These are phyloP conservation scores for Rhincodon typus DNA, from an alignment of 2,797 vertebrate species.

Conservation along the genomic window DNA sequence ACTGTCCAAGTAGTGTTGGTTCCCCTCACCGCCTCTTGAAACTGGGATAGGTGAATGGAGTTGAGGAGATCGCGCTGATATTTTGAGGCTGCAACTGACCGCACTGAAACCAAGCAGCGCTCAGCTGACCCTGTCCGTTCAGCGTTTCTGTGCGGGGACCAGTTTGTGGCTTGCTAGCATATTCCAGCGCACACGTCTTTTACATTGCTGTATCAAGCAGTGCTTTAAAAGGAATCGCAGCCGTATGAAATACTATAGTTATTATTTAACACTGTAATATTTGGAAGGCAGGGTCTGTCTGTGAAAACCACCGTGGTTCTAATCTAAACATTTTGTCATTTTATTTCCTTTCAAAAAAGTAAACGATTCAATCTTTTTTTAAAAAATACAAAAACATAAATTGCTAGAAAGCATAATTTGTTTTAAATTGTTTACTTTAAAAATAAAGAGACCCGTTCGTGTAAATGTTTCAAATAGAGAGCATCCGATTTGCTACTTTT, in stretches of 20 bases:
- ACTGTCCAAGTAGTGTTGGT: background rate
- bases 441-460: too few relatives aligned
- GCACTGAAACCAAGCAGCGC: background rate
- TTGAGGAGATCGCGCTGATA: background rate
- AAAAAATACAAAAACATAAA: background rate
- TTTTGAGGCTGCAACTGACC: background rate
- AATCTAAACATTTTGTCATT: background rate
- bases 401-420: background rate
- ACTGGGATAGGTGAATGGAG: background rate
- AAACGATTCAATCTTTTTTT: background rate
- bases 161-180: background rate
- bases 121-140: background rate
- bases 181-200: background rate
- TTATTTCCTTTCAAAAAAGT: background rate
- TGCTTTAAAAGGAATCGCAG: background rate
- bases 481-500: slow-evolving; percentile 23
- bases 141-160: background rate
- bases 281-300: background rate
- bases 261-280: background rate
- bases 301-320: background rate
- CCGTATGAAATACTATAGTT: background rate
- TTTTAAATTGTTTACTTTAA: background rate
- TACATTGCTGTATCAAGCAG: background rate
- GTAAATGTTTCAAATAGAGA: background rate
- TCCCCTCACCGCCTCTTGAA: background rate